Evolutionary conservation across 2,113 vertebrate species (phyloP).

Genomic region (Ondatra zibethicus): DNA sequence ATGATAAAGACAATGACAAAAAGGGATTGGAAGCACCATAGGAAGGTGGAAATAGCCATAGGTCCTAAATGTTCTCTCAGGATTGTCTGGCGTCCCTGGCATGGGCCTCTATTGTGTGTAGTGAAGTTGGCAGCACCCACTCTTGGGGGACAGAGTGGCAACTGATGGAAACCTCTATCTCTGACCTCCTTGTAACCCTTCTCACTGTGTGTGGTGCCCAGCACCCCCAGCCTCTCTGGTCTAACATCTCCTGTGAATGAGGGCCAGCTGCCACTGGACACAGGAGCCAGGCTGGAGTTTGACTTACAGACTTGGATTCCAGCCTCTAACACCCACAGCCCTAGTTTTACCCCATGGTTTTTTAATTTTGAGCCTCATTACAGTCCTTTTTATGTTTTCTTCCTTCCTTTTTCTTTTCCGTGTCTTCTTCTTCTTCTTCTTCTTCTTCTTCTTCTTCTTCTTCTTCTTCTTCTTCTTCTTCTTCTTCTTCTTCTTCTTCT

Average conservation of each 20-base stretch:
- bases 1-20: too few relatives aligned
- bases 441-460: fast-evolving
- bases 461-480: fast-evolving
- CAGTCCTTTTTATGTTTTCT: not conserved
- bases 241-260: not conserved
- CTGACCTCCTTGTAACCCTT: not conserved
- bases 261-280: not conserved
- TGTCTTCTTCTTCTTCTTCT: fast-evolving
- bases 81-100: not conserved
- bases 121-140: not conserved
- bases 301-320: not conserved
- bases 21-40: not conserved
- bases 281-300: not conserved
- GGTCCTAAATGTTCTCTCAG: not conserved
- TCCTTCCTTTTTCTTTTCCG: fast-evolving
- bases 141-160: not conserved
- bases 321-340: not conserved
- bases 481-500: fast-evolving
- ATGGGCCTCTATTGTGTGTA: not conserved
- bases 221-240: not conserved
- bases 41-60: not conserved
- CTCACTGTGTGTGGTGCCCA: not conserved
- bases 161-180: not conserved
- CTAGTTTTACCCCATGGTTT: not conserved
- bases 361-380: not conserved